A percentile compares a stretch with the other conserved stretches of the same genome.
phyloP scores from a whole-genome alignment of 2,113 vertebrate genomes.

The Ploceus nigricollis region DNA sequence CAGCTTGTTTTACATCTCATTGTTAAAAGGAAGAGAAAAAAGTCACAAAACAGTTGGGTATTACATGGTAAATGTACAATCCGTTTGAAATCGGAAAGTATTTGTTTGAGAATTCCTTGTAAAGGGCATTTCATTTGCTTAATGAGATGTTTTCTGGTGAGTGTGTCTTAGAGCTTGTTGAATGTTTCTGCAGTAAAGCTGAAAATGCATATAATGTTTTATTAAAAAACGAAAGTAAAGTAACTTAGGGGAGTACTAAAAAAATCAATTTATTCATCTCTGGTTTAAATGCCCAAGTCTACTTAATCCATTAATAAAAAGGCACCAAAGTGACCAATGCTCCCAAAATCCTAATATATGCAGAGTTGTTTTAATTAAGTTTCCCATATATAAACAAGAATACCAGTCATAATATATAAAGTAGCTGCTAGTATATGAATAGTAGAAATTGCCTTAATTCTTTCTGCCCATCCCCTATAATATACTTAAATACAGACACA shows the following conservation, averaged over 20 bases:
- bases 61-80: background rate
- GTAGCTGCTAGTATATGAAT: background rate
- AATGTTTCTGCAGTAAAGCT: background rate
- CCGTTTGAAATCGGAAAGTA: background rate
- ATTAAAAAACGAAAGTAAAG: background rate
- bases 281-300: background rate
- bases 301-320: background rate
- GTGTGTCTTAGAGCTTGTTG: background rate
- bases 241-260: background rate
- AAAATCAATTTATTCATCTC: background rate
- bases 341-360: background rate
- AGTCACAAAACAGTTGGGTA: background rate
- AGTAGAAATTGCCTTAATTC: background rate
- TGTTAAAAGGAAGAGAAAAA: background rate
- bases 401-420: background rate
- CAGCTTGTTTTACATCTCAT: background rate
- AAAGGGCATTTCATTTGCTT: background rate
- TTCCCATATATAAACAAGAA: background rate
- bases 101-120: background rate
- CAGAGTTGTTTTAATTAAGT: background rate
- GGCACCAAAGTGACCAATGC: background rate
- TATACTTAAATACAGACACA: background rate
- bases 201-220: background rate
- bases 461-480: background rate
- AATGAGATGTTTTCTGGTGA: background rate